Conservation (phyloP, 2,113 vertebrate species). For the Odontophorus gujanensis region DNA sequence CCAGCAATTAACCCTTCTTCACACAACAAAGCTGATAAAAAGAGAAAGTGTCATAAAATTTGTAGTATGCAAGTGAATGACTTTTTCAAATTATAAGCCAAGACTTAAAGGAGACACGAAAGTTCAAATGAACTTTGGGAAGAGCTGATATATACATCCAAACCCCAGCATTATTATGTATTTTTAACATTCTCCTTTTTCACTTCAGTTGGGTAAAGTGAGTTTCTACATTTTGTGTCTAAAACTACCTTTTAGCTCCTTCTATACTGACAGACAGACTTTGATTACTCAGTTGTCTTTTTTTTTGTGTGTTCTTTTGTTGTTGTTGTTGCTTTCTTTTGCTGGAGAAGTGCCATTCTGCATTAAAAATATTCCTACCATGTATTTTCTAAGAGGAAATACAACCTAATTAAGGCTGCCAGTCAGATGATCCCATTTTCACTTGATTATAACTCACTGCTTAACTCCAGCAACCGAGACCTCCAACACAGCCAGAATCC, state of each 20-base stretch:
- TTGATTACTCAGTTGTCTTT: neutral
- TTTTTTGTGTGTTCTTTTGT: neutral
- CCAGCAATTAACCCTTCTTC: neutral
- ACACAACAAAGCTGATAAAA: neutral
- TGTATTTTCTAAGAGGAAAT: neutral
- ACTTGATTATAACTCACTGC: slow-evolving; percentile 14
- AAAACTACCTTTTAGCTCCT: neutral
- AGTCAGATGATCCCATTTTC: neutral
- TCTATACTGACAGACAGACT: neutral
- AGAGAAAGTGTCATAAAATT: neutral
- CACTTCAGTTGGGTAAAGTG: neutral
- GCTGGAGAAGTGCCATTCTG: neutral
- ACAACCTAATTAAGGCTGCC: slow-evolving; percentile 29
- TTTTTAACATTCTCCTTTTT: neutral
- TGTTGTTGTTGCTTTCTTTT: neutral
- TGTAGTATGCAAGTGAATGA: neutral
- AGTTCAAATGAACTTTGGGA: neutral
- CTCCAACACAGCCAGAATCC: slow-evolving; percentile 43
- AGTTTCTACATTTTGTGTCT: neutral
- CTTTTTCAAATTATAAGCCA: neutral
- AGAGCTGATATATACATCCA: neutral
- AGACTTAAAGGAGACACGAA: neutral
- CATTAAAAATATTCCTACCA: slow-evolving; percentile 26
- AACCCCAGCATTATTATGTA: neutral
- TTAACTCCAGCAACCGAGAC: neutral